phyloP scores from a whole-genome alignment of 1,140 invertebrate species.

The Cyclargus thomasi region DNA sequence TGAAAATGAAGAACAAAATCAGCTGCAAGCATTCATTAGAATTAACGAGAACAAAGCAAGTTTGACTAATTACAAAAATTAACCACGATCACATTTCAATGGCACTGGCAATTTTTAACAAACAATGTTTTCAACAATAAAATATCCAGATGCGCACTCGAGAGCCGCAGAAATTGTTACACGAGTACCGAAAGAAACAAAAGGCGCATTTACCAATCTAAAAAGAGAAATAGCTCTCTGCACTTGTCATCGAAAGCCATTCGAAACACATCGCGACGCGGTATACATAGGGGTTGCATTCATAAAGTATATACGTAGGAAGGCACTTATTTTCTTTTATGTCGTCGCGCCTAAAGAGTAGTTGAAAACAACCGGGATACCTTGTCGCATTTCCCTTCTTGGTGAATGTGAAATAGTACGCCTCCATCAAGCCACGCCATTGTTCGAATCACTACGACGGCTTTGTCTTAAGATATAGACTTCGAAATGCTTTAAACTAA shows the following conservation, averaged over 20 bases:
- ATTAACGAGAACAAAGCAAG: neutral
- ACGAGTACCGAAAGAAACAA: conserved; percentile 53
- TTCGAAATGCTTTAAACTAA: conserved; percentile 18
- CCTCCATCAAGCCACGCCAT: conserved; percentile 48
- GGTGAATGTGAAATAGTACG: conserved; percentile 64
- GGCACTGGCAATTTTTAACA: conserved; percentile 3
- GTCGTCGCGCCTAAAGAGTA: conserved; percentile 55
- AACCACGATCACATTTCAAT: neutral
- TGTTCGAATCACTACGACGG: conserved; percentile 56
- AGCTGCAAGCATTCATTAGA: neutral
- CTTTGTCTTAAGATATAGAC: conserved; percentile 54
- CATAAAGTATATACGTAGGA: conserved; percentile 33
- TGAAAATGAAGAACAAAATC: neutral
- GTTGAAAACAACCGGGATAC: conserved; percentile 64
- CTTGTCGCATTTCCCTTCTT: conserved; percentile 57
- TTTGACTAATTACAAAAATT: conserved; percentile 6
- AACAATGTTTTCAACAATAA: conserved; percentile 20
- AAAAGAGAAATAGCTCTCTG: conserved; percentile 61
- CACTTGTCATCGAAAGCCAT: conserved; percentile 72
- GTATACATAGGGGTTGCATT: conserved; percentile 50
- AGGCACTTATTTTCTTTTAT: conserved; percentile 57
- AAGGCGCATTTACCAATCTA: conserved; percentile 62
- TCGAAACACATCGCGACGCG: conserved; percentile 62
- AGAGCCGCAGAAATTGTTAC: conserved; percentile 45
- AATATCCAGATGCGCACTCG: conserved; percentile 35